phyloP scores from a whole-genome alignment of 2,113 vertebrate genomes.

The Ameiurus melas region DNA sequence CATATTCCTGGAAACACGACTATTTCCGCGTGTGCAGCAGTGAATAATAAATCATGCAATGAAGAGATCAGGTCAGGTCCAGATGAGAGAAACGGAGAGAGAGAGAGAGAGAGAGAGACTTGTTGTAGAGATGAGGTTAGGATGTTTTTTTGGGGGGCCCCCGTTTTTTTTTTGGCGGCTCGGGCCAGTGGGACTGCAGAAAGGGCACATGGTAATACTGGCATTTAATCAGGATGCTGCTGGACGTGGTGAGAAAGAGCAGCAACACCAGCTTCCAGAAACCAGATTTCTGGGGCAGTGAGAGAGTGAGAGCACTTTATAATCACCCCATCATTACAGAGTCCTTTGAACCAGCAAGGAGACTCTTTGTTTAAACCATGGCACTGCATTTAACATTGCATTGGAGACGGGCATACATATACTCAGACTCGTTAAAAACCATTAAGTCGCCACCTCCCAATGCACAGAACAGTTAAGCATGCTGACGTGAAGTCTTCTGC shows the following conservation, averaged over 20 bases:
- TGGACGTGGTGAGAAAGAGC: constrained; percentile 65
- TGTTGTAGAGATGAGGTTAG: constrained; percentile 16
- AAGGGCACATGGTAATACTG: constrained; percentile 78
- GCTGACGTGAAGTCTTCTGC: neutral
- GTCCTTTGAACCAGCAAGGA: constrained; percentile 45
- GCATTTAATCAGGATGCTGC: constrained; percentile 69
- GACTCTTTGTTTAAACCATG: constrained; percentile 34
- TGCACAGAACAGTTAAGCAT: neutral
- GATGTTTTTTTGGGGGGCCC: too few species aligned
- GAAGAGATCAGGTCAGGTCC: constrained; percentile 47
- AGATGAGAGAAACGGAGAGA: constrained; percentile 5
- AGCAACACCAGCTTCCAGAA: constrained; percentile 43
- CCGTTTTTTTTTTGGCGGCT: too few species aligned
- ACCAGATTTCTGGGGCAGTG: constrained; percentile 40
- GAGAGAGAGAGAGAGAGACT: neutral
- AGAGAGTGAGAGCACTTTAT: constrained; percentile 40
- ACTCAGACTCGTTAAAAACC: constrained; percentile 6
- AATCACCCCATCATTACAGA: constrained; percentile 47
- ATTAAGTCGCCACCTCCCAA: constrained; percentile 3
- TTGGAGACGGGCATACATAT: neutral
- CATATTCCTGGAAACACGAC: constrained; percentile 52
- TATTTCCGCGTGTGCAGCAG: constrained; percentile 46
- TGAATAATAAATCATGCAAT: constrained; percentile 53
- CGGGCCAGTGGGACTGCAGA: constrained; percentile 52
- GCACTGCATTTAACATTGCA: constrained; percentile 31